Conservation (phyloP, 2,888 invertebrate genomes). For the Cosmia pyralina region DNA sequence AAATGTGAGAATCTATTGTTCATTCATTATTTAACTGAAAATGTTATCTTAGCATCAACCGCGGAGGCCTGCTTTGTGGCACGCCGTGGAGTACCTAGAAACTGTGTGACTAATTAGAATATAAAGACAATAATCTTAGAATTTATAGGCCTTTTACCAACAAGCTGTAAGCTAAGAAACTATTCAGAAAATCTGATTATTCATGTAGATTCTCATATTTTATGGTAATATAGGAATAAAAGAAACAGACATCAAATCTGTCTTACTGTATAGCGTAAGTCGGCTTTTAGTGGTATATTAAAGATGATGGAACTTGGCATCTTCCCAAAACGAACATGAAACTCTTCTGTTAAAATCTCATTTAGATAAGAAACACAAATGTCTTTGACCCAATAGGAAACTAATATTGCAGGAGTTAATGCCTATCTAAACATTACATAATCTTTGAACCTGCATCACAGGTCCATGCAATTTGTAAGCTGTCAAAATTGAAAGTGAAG, state of each 20-base stretch:
- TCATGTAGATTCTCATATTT: slow-evolving; percentile 23
- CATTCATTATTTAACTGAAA: slow-evolving; percentile 64
- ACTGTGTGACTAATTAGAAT: slow-evolving; percentile 59
- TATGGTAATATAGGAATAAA: slow-evolving; percentile 34
- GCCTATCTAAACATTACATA: slow-evolving; percentile 17
- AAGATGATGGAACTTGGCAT: slow-evolving; percentile 13
- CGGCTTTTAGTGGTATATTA: slow-evolving; percentile 12
- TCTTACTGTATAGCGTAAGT: background rate
- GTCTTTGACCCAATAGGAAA: background rate
- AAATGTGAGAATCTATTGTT: slow-evolving; percentile 68
- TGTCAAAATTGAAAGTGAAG: slow-evolving; percentile 62
- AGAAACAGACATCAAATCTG: slow-evolving; percentile 17
- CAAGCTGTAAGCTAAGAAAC: slow-evolving; percentile 28
- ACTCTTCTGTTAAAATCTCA: slow-evolving; percentile 10
- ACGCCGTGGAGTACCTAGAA: slow-evolving; percentile 58
- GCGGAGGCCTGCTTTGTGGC: slow-evolving; percentile 53
- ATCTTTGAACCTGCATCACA: slow-evolving; percentile 61
- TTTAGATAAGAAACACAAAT: background rate
- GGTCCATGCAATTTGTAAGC: slow-evolving; percentile 62
- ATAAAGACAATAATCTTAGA: slow-evolving; percentile 54
- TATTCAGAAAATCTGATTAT: slow-evolving; percentile 31
- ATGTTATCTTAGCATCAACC: slow-evolving; percentile 64
- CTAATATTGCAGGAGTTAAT: slow-evolving; percentile 13
- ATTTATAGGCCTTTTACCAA: slow-evolving; percentile 52
- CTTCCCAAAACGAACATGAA: slow-evolving; percentile 21